Percentiles rank a stretch among this genome's conserved stretches.
Evolutionary conservation across 2,113 vertebrate genomes (phyloP).

Genomic region (Chrysochloris asiatica): DNA sequence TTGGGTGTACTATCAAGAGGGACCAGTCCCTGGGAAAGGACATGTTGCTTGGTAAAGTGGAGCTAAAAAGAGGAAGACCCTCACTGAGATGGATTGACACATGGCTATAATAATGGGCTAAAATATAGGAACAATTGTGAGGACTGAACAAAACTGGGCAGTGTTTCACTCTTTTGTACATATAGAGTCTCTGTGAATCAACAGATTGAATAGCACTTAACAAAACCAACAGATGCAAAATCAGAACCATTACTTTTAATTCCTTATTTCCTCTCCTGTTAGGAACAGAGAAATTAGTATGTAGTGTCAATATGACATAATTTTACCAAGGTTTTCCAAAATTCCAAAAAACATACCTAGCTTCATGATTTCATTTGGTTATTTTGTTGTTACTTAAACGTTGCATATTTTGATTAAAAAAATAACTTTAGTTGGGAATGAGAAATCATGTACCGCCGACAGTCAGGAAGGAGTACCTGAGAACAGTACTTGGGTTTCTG

Average conservation of each 20-base stretch:
- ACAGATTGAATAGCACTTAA: too few species aligned
- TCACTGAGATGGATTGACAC: too few species aligned
- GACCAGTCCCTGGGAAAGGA: too few species aligned
- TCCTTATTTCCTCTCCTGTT: background rate
- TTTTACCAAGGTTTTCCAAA: background rate
- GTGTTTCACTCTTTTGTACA: too few species aligned
- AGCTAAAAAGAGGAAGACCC: too few species aligned
- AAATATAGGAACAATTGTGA: too few species aligned
- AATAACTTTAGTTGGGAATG: background rate
- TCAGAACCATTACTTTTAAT: accelerated
- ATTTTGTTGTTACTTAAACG: background rate
- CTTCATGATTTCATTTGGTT: background rate
- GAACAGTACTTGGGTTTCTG: background rate
- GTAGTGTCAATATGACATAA: accelerated
- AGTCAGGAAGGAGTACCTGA: accelerated
- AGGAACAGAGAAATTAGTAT: background rate
- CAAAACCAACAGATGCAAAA: background rate
- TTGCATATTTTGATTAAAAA: background rate
- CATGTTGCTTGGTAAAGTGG: too few species aligned
- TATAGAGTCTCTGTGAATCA: too few species aligned
- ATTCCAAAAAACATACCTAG: background rate
- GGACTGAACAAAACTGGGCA: too few species aligned
- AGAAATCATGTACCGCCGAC: background rate
- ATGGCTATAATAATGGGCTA: too few species aligned
- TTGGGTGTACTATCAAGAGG: too few species aligned